A percentile compares a stretch with the other conserved stretches of the same genome.
Evolutionary conservation across 1,140 invertebrate genomes (phyloP).

Genomic region (Leptinotarsa undecemlineata): DNA sequence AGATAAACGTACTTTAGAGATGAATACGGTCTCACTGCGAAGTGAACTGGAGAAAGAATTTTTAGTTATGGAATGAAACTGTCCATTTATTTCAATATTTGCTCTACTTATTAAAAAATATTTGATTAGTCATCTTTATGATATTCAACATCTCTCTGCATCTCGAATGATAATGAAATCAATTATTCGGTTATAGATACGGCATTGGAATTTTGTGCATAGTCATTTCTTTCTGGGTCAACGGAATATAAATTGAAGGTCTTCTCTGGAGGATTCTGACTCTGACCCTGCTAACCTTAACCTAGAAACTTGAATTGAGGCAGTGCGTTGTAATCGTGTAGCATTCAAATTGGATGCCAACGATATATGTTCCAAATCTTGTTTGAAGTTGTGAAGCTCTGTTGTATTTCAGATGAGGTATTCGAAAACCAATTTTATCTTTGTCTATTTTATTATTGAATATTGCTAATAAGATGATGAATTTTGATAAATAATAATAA

Average conservation of each 20-base stretch:
- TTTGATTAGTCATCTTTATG: background rate
- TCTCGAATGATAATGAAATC: background rate
- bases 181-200: background rate
- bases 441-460: too few species aligned
- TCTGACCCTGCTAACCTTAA: conserved; percentile 6
- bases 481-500: too few species aligned
- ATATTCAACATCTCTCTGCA: background rate
- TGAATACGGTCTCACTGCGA: too few species aligned
- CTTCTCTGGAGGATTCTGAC: background rate
- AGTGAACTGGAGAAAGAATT: too few species aligned
- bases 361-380: background rate
- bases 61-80: background rate
- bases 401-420: too few species aligned
- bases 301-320: background rate
- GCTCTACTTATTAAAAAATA: background rate
- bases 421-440: too few species aligned
- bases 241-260: conserved; percentile 13
- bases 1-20: too few species aligned
- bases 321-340: background rate
- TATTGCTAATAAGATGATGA: too few species aligned
- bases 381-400: too few species aligned
- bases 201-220: background rate
- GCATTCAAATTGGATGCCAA: background rate
- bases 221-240: conserved; percentile 2
- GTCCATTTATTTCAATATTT: background rate